Percentiles rank a stretch among this genome's conserved stretches.
phyloP scores from a whole-genome alignment of 1,140 invertebrate species.

The Saccostrea cuccullata region DNA sequence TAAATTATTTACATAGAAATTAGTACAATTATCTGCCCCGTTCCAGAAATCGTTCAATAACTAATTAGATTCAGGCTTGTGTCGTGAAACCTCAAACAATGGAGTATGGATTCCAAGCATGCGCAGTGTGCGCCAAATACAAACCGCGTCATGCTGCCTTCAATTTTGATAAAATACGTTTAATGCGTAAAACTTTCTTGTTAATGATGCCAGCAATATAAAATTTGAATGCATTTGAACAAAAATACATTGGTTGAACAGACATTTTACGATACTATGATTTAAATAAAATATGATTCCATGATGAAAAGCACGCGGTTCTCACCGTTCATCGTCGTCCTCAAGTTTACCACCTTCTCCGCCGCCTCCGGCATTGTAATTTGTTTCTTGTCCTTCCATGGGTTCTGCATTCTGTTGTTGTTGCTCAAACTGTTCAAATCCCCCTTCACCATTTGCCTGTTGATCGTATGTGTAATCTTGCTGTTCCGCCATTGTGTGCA shows the following conservation, averaged over 20 bases:
- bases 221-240: not conserved
- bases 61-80: too few species aligned
- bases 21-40: too few species aligned
- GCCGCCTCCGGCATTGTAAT: constrained; percentile 27
- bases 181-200: not conserved
- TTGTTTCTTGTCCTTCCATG: constrained; percentile 49
- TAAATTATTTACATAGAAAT: too few species aligned
- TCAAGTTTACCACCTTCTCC: constrained; percentile 38
- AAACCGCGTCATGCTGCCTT: not conserved
- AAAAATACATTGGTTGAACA: too few species aligned
- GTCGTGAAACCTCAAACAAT: not conserved
- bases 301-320: not conserved
- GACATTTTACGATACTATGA: not conserved
- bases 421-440: constrained; percentile 41
- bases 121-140: not conserved
- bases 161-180: not conserved
- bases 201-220: not conserved
- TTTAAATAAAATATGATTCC: not conserved
- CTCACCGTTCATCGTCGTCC: constrained; percentile 43
- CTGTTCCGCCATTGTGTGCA: constrained; percentile 24
- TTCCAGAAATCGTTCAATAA: too few species aligned
- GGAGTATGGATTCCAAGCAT: not conserved
- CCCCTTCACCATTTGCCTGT: constrained; percentile 11
- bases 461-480: constrained; percentile 24
- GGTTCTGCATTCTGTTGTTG: constrained; percentile 45